Evolutionary conservation across 2,888 invertebrate species (phyloP), one percentile per base, ranked within the genome.

Genomic region (Lymantria dispar): DNA sequence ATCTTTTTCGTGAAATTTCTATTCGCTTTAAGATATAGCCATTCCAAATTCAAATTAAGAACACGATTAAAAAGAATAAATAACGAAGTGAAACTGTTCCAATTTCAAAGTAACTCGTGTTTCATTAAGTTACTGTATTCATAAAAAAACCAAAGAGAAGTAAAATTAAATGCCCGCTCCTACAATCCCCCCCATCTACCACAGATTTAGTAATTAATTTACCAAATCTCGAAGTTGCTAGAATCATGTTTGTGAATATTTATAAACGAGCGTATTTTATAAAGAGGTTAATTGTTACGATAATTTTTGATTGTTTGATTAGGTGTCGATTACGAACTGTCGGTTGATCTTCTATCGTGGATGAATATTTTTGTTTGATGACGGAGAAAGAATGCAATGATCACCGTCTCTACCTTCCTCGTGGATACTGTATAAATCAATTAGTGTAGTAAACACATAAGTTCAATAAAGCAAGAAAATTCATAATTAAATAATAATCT

Each of bases 251-350:
- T 39, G 36, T 46, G 48, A 58, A 58, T 56, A 56, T 45, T 58
- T 52, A 45, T 44, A 36, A 48, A 48, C 50, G 50, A 52, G 58
- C 29, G 44, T 60, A 60, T 54, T 60, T 48, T 56, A 46, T 51
- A 52, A 51, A 52, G 44, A 41, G 41, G 38, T 47, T 29, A 46
- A 47, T 54, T 42, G 43, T 48, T 49, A 51, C 14, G 37, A 50
- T 22, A 45, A 49, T 56, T 60, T 63, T 54, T 52, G 56, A 60
- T 56, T 45, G 48, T 36, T 55, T 47, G 56, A 53, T 60, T 33
- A 51, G 54, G 60, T 53, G 50, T 43, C 33, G 9, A 33, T 33
- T n/a, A 30, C 49, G 45, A 48, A 48, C 46, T 60, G 45, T 45
- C 47, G 48, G 54, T 46, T 47, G 44, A 53, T 46, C 50, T 37